Base-by-base conservation (phyloP, 92 coral and sea anemone genomes). In the Siderastrea siderea region DNA sequence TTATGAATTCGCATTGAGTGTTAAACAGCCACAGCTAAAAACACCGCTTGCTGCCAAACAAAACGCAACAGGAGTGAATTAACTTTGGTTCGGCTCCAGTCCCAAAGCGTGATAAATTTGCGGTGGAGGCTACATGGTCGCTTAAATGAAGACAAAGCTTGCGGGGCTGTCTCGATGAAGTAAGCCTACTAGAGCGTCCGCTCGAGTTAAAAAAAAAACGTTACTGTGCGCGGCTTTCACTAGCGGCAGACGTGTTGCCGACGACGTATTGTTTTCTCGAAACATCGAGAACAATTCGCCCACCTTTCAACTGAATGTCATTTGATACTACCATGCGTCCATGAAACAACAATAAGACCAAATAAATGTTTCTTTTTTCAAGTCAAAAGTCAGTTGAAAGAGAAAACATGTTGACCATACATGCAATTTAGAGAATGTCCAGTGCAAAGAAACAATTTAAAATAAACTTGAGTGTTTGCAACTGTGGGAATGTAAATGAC, bases 261-360 rank as follows among this genome's bases (percentile, higher is more conserved):
- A 55, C 52, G 9, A n/a, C 1, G 69, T 55, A 47, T 82, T 82
- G 52, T 47, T 66, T 82, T 82, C 86, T 38, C 55, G 68, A 71
- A 82, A 82, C 75, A 47, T 15, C 78, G 68, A 45, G 58, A 82
- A 82, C 51, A 82, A 70, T 82, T 69, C 65, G 68, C 64, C 73
- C 70, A 51, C 84, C 84, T 65, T 74, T 79, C 83, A 79, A 79
- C 26, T 62, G 45, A 26, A 81, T 57, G 86, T n/a, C 67, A 82
- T 55, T 57, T 82, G 86, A 82, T 69, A 70, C 86, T 47, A 11
- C 48, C 17, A 55, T 8, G 69, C 17, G 77, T 47, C 54, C 51
- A 46, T 54, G 38, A 11, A 70, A 55, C 68, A 70, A 69, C 55
- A 70, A 69, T 69, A 47, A 55, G 67, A 44, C 74, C 77, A 55